Percentiles rank a stretch among this genome's conserved stretches.
phyloP scores from a whole-genome alignment of 35 echinoderm and acorn worm genomes.

The Anneissia japonica region DNA sequence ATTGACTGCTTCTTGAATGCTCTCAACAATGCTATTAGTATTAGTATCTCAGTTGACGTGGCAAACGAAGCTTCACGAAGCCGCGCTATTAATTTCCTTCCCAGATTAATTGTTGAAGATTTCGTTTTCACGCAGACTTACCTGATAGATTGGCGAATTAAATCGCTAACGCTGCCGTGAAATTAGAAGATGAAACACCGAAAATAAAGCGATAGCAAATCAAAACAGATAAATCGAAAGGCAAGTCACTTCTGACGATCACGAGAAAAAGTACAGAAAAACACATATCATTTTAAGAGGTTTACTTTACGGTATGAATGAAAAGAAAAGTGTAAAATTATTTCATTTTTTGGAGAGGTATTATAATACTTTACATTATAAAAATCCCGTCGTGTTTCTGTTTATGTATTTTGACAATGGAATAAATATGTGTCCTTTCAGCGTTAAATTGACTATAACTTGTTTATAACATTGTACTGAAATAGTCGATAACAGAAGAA shows the following conservation, averaged over 20 bases:
- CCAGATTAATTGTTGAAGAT: neutral
- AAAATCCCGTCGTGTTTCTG: too few relatives aligned
- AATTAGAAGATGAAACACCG: neutral
- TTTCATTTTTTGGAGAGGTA: too few relatives aligned
- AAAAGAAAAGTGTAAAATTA: too few relatives aligned
- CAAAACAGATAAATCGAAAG: neutral
- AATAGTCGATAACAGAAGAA: too few relatives aligned
- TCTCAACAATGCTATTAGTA: neutral
- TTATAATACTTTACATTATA: too few relatives aligned
- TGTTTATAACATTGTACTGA: too few relatives aligned
- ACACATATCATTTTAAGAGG: too few relatives aligned
- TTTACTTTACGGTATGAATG: too few relatives aligned
- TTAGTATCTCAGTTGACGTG: neutral
- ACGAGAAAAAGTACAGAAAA: too few relatives aligned
- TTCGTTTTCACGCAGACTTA: neutral
- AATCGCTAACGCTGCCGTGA: neutral
- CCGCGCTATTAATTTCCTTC: neutral
- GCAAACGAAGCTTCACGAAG: neutral
- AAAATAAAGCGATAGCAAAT: neutral
- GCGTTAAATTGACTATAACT: too few relatives aligned
- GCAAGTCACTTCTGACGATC: neutral
- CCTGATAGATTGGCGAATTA: neutral
- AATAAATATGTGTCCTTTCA: too few relatives aligned
- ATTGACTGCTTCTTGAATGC: neutral
- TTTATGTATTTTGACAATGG: too few relatives aligned